Conservation (phyloP, 2,888 invertebrate genomes). For the Plagodis pulveraria region DNA sequence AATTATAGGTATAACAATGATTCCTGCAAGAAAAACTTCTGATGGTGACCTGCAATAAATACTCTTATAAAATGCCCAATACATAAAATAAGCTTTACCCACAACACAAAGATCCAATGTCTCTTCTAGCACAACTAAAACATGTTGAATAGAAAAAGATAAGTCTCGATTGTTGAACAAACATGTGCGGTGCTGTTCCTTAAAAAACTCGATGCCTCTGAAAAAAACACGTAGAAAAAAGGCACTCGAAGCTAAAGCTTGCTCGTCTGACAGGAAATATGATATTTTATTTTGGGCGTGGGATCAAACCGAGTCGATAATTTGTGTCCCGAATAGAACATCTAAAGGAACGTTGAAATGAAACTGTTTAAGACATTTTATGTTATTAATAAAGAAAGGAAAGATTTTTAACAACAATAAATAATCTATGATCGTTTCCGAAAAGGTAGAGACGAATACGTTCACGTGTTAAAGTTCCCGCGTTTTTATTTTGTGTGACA, state of each 20-base stretch:
- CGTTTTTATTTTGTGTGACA: conserved; percentile 21
- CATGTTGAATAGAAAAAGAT: conserved; percentile 52
- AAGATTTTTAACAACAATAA: conserved; percentile 53
- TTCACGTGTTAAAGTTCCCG: conserved; percentile 43
- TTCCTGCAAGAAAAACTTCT: too few species aligned
- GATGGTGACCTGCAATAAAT: too few species aligned
- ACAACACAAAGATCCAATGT: too few species aligned
- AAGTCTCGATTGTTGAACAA: conserved; percentile 74
- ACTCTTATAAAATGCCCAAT: too few species aligned
- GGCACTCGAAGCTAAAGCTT: conserved; percentile 77
- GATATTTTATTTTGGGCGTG: conserved; percentile 85
- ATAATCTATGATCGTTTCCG: conserved; percentile 54
- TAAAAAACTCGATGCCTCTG: conserved; percentile 76
- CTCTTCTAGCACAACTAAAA: conserved; percentile 24
- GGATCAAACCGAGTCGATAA: conserved; percentile 83
- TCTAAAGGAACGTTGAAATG: conserved; percentile 73
- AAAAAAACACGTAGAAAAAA: conserved; percentile 66
- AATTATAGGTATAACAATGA: too few species aligned
- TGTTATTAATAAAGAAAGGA: conserved; percentile 68
- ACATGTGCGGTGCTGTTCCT: conserved; percentile 80
- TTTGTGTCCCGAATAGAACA: conserved; percentile 78
- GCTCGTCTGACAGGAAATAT: conserved; percentile 82
- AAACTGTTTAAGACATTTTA: conserved; percentile 74
- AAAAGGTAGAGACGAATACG: conserved; percentile 43
- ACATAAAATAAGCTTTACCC: too few species aligned